Base-by-base conservation (phyloP, 64 coral and sea anemone species). In the Astreopora myriophthalma region DNA sequence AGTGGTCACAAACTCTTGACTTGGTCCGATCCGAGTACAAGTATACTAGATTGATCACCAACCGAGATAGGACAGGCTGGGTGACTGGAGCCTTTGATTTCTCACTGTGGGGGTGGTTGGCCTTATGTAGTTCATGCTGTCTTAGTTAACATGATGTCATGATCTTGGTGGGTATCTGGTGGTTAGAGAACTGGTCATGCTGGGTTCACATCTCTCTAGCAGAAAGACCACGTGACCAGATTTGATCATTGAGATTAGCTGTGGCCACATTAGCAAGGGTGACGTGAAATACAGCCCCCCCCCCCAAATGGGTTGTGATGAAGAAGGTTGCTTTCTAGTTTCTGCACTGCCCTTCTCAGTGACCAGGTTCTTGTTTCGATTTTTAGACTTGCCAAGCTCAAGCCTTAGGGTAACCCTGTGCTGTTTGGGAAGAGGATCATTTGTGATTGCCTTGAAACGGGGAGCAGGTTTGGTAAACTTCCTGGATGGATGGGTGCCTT, bases 1-100 rank as follows among this genome's bases (percentile, higher is more conserved):
- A 94, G 12, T 84, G 57, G 34, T 93, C 91, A 4, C 58, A 31
- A 38, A 72, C 73, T 19, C 74, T 73, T 9, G 84, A 48, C 74
- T 93, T 93, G 84, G 76, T 93, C 14, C 85, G 27, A 34, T 93
- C 83, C n/a, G 91, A 93, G 73, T 78, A 63, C 16, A 88, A 72
- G 44, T 93, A 88, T 38, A 88, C 74, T 71, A 93, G 71, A 74
- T 94, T 55, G 71, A 74, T 94, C 71, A 34, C 92, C 75, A 34
- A 88, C 85, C 3, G 6, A 29, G 34, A 78, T 89, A 16, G 33
- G 32, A 22, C 34, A 20, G 25, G 57, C 40, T 71, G 52, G 14
- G 8, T 23, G 58, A 40, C 17, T 9, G 84, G 74, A 2, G 91
- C 84, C 46, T 87, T 76, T 31, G 91, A 68, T 20, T 39, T 51